Conservation (phyloP, 1,140 invertebrate genomes). For the Sarcophaga bullata region DNA sequence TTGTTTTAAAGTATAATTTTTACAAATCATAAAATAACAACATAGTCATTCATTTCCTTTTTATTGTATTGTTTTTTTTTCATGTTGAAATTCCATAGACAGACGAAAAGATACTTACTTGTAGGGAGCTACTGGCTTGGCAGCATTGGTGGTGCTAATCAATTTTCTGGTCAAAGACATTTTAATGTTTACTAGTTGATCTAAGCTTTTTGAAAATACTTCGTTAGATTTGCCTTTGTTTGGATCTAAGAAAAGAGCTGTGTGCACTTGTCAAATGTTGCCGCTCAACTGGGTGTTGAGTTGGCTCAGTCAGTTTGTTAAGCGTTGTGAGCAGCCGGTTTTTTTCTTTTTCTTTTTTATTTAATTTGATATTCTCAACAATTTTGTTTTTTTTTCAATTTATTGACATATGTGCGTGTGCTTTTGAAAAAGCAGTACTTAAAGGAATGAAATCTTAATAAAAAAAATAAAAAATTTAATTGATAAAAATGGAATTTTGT, state of each 20-base stretch:
- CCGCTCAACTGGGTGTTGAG: constrained; percentile 39
- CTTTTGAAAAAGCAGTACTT: too few relatives aligned
- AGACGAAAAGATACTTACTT: constrained; percentile 67
- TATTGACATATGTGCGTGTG: too few relatives aligned
- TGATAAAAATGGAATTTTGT: too few relatives aligned
- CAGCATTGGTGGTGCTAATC: constrained; percentile 67
- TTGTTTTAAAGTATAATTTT: constrained; percentile 22
- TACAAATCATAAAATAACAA: constrained; percentile 22
- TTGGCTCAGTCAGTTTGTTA: not conserved
- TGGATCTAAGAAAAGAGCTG: not conserved
- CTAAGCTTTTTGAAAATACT: not conserved
- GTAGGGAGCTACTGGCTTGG: constrained; percentile 76
- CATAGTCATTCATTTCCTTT: not conserved
- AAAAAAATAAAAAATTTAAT: too few relatives aligned
- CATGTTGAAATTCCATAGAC: not conserved
- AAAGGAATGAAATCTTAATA: too few relatives aligned
- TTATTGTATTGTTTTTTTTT: too few relatives aligned
- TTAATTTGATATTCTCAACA: too few relatives aligned
- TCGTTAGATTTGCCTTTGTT: not conserved
- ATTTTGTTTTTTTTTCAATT: too few relatives aligned
- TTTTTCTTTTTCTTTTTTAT: not conserved
- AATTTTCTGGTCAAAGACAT: constrained; percentile 65
- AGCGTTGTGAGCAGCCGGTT: not conserved
- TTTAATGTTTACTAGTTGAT: not conserved
- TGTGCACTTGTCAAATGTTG: constrained; percentile 43